Base-by-base conservation (phyloP, 2,888 invertebrate species). In the Leptinotarsa rubiginosa region DNA sequence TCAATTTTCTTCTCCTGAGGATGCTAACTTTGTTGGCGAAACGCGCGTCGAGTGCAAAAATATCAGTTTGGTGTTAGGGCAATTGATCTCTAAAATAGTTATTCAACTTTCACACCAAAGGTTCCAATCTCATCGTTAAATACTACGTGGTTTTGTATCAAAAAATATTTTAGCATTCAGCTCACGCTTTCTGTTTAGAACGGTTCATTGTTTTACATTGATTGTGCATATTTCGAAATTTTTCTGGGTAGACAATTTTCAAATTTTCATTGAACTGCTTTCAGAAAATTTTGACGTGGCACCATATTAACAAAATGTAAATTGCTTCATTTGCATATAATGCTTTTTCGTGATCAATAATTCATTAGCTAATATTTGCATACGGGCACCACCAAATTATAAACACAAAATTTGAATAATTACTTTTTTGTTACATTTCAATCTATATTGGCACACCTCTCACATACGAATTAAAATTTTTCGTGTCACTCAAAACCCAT, bases 261-360 rank as follows among this genome's bases (percentile, higher is more conserved):
- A n/a, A 13, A 41, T 62, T 62, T 62, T 62, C 62, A n/a, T 62
- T n/a, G 41, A 62, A 62, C 18, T 12, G n/a, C 31, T 62, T 62
- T 62, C 41, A 12, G 31, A 16, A 12, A n/a, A n/a, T 62, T 62
- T 62, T n/a, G 18, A 31, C 41, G 41, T 31, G 31, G 15, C 18
- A 7, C 16, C 16, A n/a, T 62, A 31, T 62, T 41, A 31, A 31
- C 41, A 12, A 41, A 62, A 62, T 62, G 31, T 31, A 41, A 41
- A 62, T 31, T 41, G 13, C 62, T 31, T 31, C 16, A 62, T 62
- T 62, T 62, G 62, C 62, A 62, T 62, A 62, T 62, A 62, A 62
- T 62, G 62, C n/a, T 16, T 62, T 41, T 62, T 62, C 16, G 10
- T 31, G 41, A 62, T 62, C 31, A 62, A 62, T 62, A 31, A 62